Base-by-base conservation (phyloP, 2,113 vertebrate species). In the Mionectes macconnelli region DNA sequence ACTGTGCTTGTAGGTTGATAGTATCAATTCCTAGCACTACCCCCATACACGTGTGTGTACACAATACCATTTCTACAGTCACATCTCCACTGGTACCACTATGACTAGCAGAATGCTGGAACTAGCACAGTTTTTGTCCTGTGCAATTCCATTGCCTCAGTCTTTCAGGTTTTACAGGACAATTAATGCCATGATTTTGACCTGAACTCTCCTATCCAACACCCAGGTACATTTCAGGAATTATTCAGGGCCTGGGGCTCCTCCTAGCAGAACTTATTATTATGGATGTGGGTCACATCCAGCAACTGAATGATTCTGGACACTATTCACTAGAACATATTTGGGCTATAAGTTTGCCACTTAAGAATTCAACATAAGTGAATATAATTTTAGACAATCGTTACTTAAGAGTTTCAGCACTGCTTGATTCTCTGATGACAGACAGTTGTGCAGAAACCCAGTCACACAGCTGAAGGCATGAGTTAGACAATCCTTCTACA, bases 11-110 rank as follows among this genome's bases (percentile, higher is more conserved):
- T 30, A 88, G 35, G 42, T 1, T 67, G 31, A 23, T 40, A 37
- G 27, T 10, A 21, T 21, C 31, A 62, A n/a, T 33, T 45, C 56
- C 37, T 19, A 89, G 33, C 42, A 55, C 10, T 24, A n/a, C 9
- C 3, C 10, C n/a, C 31, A 16, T 21, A 31, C 6, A 1, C 1
- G 2, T 24, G 24, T 1, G 1, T 42, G n/a, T n/a, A 50, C 2
- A 4, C 28, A 50, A 73, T 10, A 44, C 3, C 21, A 3, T 30
- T 37, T n/a, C 39, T 49, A 42, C 20, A 28, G 35, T 39, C n/a
- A 74, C 21, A 74, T 5, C 35, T 66, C 45, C 59, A 6, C 52
- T n/a, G 27, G 40, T 11, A 53, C 37, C 19, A 45, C 24, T 55
- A 9, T 6, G 69, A 74, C 23, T 14, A 73, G 20, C 12, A 81